Evolutionary conservation across 2,113 vertebrate species (phyloP).

Genomic region (Salminus brasiliensis): DNA sequence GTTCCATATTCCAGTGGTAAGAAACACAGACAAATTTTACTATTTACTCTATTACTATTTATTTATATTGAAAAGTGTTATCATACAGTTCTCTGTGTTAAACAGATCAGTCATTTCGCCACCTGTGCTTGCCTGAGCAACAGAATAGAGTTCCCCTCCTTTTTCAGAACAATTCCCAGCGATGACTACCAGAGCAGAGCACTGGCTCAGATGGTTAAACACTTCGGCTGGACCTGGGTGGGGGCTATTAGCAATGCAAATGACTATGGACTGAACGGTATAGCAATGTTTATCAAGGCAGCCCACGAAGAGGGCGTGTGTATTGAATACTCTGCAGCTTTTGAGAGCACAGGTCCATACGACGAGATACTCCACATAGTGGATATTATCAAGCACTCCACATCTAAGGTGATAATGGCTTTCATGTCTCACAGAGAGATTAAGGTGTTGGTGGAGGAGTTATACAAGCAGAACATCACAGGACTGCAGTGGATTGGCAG

Average conservation of each 20-base stretch:
- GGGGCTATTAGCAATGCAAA: conserved; percentile 75
- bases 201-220: conserved; percentile 72
- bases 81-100: neutral
- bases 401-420: conserved; percentile 74
- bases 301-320: conserved; percentile 75
- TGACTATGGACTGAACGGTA: conserved; percentile 73
- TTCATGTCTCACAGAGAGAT: conserved; percentile 79
- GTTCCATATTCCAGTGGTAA: conserved; percentile 78
- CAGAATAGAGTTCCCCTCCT: conserved; percentile 74
- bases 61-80: neutral
- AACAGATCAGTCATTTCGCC: conserved; percentile 80
- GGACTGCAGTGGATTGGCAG: conserved; percentile 78
- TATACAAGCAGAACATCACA: conserved; percentile 70
- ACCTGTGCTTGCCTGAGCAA: conserved; percentile 78
- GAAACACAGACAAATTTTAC: conserved; percentile 20
- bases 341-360: conserved; percentile 71
- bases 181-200: conserved; percentile 79
- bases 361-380: conserved; percentile 63
- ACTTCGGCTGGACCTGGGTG: conserved; percentile 81
- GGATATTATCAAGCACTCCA: conserved; percentile 66
- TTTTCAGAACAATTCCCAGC: conserved; percentile 80
- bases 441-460: conserved; percentile 68
- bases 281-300: conserved; percentile 68
- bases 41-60: neutral
- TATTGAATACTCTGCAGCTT: conserved; percentile 72